Evolutionary conservation across 2,888 invertebrate species (phyloP), one percentile per base, ranked within the genome.

Genomic region (Apodemia duryi): DNA sequence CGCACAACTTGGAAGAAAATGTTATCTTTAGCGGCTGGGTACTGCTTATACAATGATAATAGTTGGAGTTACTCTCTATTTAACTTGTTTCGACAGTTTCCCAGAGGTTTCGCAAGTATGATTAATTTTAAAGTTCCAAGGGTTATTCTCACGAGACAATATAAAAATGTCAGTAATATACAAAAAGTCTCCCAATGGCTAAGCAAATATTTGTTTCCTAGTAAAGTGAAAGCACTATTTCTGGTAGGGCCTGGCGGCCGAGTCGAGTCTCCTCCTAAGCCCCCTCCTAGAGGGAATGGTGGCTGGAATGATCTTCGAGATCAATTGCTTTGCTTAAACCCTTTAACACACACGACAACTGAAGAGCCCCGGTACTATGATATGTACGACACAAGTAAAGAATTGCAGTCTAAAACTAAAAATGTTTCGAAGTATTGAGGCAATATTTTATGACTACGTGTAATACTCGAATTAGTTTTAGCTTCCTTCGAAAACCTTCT

Each of bases 1-100:
- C 73, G 65, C 61, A 76, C 75, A 2, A 68, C 75, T 28, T 85
- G 84, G 84, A 68, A 66, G 7, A 76, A 73, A 57, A 77, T 85
- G 2, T 13, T 62, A 2, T 63, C 67, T 5, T 65, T 71, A 10
- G 68, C 77, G 2, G 62, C 69, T 2, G 66, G 70, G 38, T 85
- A 72, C 70, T 85, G 85, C 66, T 69, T 72, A 67, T 78, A 79
- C 69, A 73, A 82, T 61, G 85, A 85, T 66, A 66, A 70, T 63
- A 81, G 79, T 66, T 85, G 85, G 85, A 80, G 82, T 65, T 76
- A 77, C 67, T 85, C 85, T 38, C 66, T 85, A 70, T 66, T 74
- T 65, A 71, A 78, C 65, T 66, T 77, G 65, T 75, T 83, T 62
- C 63, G 70, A 9, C 63, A 65, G 57, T 71, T 77, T 63, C 69